Base-by-base conservation (phyloP, 2,113 vertebrate genomes). In the Cyprinodon brontotheroides region DNA sequence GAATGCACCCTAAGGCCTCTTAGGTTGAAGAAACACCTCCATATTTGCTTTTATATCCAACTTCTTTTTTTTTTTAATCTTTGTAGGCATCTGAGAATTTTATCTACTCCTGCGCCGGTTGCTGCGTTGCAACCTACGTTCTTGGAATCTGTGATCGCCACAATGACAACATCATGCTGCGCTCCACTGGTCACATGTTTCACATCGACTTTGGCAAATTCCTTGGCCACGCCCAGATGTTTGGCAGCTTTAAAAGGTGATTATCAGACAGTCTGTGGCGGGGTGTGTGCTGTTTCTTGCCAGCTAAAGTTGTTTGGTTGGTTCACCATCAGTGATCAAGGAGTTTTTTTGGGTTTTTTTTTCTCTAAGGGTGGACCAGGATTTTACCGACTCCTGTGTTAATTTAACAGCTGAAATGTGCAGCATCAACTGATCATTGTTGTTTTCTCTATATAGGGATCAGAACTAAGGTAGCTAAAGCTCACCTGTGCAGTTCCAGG, bases 141-240 rank as follows among this genome's bases (percentile, higher is more conserved):
- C 90, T 99, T 85, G 98, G 98, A 17, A 99, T 99, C 90, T 99
- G 98, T 74, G 98, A 99, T 79, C 97, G 98, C 6, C 98, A 99
- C 86, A 99, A 99, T 4, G 98, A 99, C 85, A 99, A 99, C 87
- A 99, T 99, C 75, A 99, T 99, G 98, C 95, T 99, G 65, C 95
- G 97, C 79, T 96, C 95, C 92, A 97, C 96, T 0, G 98, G 98
- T 43, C 98, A 99, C 81, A 99, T 99, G 97, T 99, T 99, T 91
- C 98, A 99, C 89, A 99, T 99, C 17, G 98, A 99, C 91, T 99
- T 99, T 0, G 98, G 98, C 40, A 99, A 98, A 83, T 99, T 99
- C 90, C 71, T 99, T 86, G 98, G 98, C 65, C 98, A 99, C 57
- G 97, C 98, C 0, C 98, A 99, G 80, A 99, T 99, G 97, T 98